A percentile compares a stretch with the other conserved stretches of the same genome.
These are phyloP conservation scores for Parochlus steinenii DNA, from an alignment of 2,888 invertebrate species.

Conservation along the genomic window DNA sequence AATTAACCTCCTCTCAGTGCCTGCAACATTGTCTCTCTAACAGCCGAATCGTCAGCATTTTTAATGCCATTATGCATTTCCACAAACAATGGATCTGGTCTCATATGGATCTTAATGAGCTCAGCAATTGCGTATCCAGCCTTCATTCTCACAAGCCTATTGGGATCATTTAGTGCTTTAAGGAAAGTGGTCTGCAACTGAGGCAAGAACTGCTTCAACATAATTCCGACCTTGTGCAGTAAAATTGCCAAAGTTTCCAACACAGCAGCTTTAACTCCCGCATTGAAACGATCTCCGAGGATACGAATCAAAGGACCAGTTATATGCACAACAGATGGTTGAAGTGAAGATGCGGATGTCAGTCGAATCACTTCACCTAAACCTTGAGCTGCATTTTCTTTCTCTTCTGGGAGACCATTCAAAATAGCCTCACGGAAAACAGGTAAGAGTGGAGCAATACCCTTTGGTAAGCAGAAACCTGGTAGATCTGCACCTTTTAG, in stretches of 20 bases:
- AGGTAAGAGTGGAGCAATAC: slow-evolving; percentile 82
- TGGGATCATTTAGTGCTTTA: slow-evolving; percentile 83
- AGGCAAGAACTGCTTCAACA: slow-evolving; percentile 94
- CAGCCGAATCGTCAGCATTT: slow-evolving; percentile 64
- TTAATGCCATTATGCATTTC: slow-evolving; percentile 81
- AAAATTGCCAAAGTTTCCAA: slow-evolving; percentile 83
- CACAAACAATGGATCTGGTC: slow-evolving; percentile 86
- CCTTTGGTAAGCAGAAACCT: slow-evolving; percentile 88
- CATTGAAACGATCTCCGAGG: slow-evolving; percentile 86
- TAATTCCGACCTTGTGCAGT: slow-evolving; percentile 83
- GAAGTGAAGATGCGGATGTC: slow-evolving; percentile 74
- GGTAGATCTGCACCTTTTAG: slow-evolving; percentile 64
- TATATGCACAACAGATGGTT: slow-evolving; percentile 91
- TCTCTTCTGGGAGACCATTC: slow-evolving; percentile 87
- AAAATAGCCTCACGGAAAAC: slow-evolving; percentile 93
- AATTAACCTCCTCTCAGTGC: slow-evolving; percentile 74
- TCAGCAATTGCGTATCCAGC: slow-evolving; percentile 78
- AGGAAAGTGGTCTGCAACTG: slow-evolving; percentile 97
- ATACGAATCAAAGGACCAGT: slow-evolving; percentile 97
- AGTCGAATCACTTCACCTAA: slow-evolving; percentile 44
- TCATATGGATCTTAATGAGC: slow-evolving; percentile 78
- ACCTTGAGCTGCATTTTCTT: slow-evolving; percentile 88
- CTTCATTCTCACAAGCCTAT: slow-evolving; percentile 72
- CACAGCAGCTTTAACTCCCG: slow-evolving; percentile 90
- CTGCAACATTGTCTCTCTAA: slow-evolving; percentile 84